Evolutionary conservation across 1,140 invertebrate genomes (phyloP).

Genomic region (Grapholita molesta): DNA sequence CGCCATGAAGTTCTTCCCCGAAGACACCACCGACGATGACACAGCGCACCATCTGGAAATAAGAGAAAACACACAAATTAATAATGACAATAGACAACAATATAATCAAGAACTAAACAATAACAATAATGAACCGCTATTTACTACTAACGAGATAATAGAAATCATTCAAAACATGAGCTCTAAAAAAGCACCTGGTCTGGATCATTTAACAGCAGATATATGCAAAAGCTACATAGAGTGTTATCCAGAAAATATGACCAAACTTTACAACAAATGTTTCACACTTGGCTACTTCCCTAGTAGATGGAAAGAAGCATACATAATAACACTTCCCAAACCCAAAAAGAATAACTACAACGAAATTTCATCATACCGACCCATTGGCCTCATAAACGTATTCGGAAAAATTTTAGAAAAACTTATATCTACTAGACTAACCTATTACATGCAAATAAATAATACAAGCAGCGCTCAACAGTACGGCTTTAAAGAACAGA

Average conservation of each 20-base stretch:
- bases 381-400: constrained; percentile 23
- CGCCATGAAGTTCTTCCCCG: too few relatives aligned
- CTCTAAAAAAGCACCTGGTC: constrained; percentile 16
- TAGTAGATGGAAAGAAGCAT: not conserved
- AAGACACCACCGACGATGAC: not conserved
- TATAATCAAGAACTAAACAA: too few relatives aligned
- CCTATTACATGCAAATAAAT: too few relatives aligned
- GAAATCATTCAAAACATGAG: not conserved
- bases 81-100: not conserved
- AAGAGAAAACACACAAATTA: not conserved
- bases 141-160: not conserved
- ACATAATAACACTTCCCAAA: constrained; percentile 14
- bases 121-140: constrained; percentile 8
- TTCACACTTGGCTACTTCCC: constrained; percentile 10
- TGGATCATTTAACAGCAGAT: constrained; percentile 9
- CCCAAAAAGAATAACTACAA: not conserved
- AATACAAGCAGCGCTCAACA: constrained; percentile 18
- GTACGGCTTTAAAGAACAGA: constrained; percentile 32
- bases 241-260: not conserved
- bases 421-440: constrained; percentile 20
- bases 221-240: not conserved
- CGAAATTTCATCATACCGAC: not conserved
- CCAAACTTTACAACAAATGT: not conserved
- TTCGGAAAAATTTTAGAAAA: constrained; percentile 35
- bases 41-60: not conserved